Evolutionary conservation across 2,888 invertebrate species (phyloP).

Genomic region (Lasioglossum lativentre): DNA sequence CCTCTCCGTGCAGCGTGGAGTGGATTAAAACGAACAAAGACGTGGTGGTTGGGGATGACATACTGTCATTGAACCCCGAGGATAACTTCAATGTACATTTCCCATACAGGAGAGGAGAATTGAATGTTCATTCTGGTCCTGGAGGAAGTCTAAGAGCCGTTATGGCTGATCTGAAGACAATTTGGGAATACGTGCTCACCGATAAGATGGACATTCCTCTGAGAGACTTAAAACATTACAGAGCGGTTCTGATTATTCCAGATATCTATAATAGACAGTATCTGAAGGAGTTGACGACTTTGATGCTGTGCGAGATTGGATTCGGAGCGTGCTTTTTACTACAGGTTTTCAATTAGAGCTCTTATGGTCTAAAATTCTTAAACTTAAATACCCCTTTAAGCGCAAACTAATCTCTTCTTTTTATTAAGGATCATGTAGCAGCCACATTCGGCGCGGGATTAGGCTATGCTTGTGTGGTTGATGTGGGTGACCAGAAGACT

Average conservation of each 20-base stretch:
- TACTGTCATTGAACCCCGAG: conserved; percentile 88
- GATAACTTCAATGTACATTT: conserved; percentile 95
- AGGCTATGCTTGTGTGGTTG: conserved; percentile 96
- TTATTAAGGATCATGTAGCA: conserved; percentile 91
- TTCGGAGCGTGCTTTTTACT: conserved; percentile 94
- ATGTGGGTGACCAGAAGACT: conserved; percentile 97
- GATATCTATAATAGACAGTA: conserved; percentile 95
- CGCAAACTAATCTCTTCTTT: conserved; percentile 58
- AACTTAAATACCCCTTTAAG: too few species aligned
- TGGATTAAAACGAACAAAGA: conserved; percentile 89
- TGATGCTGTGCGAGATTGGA: conserved; percentile 92
- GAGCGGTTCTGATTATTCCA: conserved; percentile 94
- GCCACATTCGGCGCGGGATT: conserved; percentile 94
- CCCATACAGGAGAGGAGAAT: conserved; percentile 94
- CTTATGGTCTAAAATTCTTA: neutral
- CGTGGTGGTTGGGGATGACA: conserved; percentile 92
- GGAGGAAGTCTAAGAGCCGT: conserved; percentile 95
- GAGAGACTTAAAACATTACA: conserved; percentile 90
- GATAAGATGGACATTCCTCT: conserved; percentile 90
- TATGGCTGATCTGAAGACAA: conserved; percentile 93
- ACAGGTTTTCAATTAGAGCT: conserved; percentile 85
- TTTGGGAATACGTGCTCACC: conserved; percentile 94
- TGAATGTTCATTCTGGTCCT: conserved; percentile 93
- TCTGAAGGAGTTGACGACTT: conserved; percentile 92
- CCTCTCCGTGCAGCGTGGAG: conserved; percentile 86